Evolutionary conservation across 2,888 invertebrate genomes (phyloP), one percentile per base, ranked within the genome.

Genomic region (Anoplius nigerrimus): DNA sequence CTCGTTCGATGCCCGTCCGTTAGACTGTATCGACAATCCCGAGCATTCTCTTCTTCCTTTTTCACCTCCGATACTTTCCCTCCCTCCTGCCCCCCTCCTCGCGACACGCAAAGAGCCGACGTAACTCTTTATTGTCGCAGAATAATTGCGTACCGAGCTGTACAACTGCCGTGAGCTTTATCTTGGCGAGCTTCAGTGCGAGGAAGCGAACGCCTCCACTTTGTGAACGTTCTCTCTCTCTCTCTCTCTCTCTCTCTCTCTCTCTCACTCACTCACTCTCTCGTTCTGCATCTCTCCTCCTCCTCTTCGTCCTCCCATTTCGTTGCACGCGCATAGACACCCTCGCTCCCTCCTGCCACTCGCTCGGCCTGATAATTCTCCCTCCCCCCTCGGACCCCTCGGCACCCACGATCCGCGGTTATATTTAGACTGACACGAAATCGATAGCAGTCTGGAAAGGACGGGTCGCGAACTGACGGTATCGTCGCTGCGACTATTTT

Each of bases 111-210:
- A 27, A 43, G 56, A 42, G 51, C 6, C 15, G 52, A 13, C 43
- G 43, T 65, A 65, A 54, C 34, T 62, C 46, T 46, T 53, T 24
- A 64, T n/a, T 42, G 5, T 22, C 46, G 53, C 53, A 54, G 62
- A 65, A 62, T 65, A 65, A 65, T 65, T 65, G 18, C 53, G 11
- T n/a, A 34, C 34, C 34, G 34, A 34, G 34, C 34, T 34, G 34
- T 34, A 34, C 21, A 15, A 61, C 43, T 52, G 15, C 61, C 61
- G 52, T 24, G 22, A 21, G 52, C 24, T 52, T 61, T 52, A 15
- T 52, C n/a, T 53, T 11, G 27, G 27, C 53, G 34, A 34, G 65
- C 22, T 65, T 54, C 45, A 53, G 59, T 58, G 45, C 46, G 62
- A 21, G 8, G 46, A 54, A 16, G 53, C 16, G 24, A 45, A 46